A percentile compares a stretch with the other conserved stretches of the same genome.
phyloP scores from a whole-genome alignment of 2,113 vertebrate genomes.

The Microcebus griseorufus region DNA sequence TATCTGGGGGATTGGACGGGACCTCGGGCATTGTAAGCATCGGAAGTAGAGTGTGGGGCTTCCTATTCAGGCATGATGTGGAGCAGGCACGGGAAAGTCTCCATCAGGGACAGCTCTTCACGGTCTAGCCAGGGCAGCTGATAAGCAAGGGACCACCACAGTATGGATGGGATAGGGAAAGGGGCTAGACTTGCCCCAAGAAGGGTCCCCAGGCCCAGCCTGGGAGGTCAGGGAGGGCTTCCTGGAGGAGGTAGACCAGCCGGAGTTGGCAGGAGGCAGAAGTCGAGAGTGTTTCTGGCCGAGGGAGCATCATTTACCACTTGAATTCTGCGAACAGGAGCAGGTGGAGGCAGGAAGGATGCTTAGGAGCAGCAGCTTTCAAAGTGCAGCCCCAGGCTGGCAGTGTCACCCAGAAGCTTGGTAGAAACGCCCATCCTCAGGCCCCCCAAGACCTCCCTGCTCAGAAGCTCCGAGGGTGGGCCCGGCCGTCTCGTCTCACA shows the following conservation, averaged over 20 bases:
- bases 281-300: neutral
- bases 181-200: too few species aligned
- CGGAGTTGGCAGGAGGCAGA: neutral
- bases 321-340: too few species aligned
- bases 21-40: too few species aligned
- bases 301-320: neutral
- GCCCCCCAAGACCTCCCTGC: too few species aligned
- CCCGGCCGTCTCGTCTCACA: fast-evolving
- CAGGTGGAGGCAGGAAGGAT: too few species aligned
- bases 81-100: fast-evolving
- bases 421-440: too few species aligned
- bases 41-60: too few species aligned
- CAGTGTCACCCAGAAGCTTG: too few species aligned
- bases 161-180: neutral
- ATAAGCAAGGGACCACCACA: neutral
- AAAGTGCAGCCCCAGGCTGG: fast-evolving
- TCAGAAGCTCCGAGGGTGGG: neutral
- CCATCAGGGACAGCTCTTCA: too few species aligned
- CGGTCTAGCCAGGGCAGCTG: neutral
- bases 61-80: too few species aligned
- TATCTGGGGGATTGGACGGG: too few species aligned
- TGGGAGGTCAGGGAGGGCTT: neutral
- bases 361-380: neutral
- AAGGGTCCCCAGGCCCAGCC: too few species aligned
- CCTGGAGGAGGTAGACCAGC: neutral